Evolutionary conservation across 2,888 invertebrate species (phyloP), one percentile per base, ranked within the genome.

Genomic region (Molorchus minor): DNA sequence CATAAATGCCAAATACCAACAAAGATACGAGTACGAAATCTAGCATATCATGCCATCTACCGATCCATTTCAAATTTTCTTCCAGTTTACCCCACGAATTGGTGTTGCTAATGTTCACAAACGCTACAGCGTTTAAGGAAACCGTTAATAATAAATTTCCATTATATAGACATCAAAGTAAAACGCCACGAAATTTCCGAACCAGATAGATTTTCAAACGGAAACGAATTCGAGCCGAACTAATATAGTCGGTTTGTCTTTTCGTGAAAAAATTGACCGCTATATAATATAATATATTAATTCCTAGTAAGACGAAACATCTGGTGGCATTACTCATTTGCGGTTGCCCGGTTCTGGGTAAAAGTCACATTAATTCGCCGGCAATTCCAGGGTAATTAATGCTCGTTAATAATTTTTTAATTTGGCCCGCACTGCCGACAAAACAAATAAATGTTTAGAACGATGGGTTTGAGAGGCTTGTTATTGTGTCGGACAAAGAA

Each of bases 341-440:
- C 49, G 56, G 52, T 59, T 56, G 58, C 61, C 61, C 57, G 63
- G 63, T 69, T 67, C 69, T 54, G 58, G 64, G 67, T 66, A 67
- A 67, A 67, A 67, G 56, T 62, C 51, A 46, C 36, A 59, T 62
- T 68, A 63, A 68, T 69, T 64, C 55, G 62, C 64, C 69, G 67
- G 69, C 67, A 65, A 64, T 68, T 69, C 56, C 54, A 58, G 64
- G 59, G 64, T 65, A 61, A 67, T 69, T 67, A 69, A 68, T 68
- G 62, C 52, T 57, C 65, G 58, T 67, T 59, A 65, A 69, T 64
- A 52, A 56, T 58, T 56, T 43, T 35, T 51, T 58, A 54, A 49
- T 21, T 49, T 17, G 16, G 49, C 29, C 20, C 16, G 25, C 16
- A 21, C 15, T 49, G 49, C 49, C 49, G 49, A 49, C 49, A 49